A percentile compares a stretch with the other conserved stretches of the same genome.
Conservation (phyloP, 2,888 invertebrate species). For the Philaethria dido region DNA sequence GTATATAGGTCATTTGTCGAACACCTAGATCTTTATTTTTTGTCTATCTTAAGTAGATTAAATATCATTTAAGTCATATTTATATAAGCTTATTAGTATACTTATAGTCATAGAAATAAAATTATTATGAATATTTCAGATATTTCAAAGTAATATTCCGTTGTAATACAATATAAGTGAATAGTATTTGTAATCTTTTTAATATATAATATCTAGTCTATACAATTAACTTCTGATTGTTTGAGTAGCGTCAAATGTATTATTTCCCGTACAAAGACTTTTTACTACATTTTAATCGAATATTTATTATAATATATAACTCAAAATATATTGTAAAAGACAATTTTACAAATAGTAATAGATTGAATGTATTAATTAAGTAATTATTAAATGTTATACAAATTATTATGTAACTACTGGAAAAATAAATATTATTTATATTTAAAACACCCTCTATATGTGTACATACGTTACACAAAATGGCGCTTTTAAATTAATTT, state of each 20-base stretch:
- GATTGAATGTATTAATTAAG: not conserved
- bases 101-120: not conserved
- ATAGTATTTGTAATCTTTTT: constrained; percentile 4
- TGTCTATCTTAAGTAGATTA: not conserved
- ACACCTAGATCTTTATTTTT: not conserved
- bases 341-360: constrained; percentile 19
- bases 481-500: not conserved
- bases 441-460: not conserved
- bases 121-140: constrained; percentile 7
- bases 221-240: constrained; percentile 13
- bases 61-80: not conserved
- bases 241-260: constrained; percentile 15
- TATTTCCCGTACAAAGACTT: constrained; percentile 21
- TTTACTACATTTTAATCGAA: constrained; percentile 7
- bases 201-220: constrained; percentile 12
- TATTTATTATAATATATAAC: constrained; percentile 9
- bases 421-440: constrained; percentile 6
- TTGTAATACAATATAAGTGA: not conserved
- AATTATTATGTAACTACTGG: not conserved
- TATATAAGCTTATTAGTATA: not conserved
- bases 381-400: not conserved
- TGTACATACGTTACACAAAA: not conserved
- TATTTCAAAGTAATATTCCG: constrained; percentile 10
- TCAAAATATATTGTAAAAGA: constrained; percentile 21
- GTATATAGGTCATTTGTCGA: constrained; percentile 10